Evolutionary conservation across 2,888 invertebrate genomes (phyloP), one percentile per base, ranked within the genome.

Genomic region (Tolmerus cingulatus): DNA sequence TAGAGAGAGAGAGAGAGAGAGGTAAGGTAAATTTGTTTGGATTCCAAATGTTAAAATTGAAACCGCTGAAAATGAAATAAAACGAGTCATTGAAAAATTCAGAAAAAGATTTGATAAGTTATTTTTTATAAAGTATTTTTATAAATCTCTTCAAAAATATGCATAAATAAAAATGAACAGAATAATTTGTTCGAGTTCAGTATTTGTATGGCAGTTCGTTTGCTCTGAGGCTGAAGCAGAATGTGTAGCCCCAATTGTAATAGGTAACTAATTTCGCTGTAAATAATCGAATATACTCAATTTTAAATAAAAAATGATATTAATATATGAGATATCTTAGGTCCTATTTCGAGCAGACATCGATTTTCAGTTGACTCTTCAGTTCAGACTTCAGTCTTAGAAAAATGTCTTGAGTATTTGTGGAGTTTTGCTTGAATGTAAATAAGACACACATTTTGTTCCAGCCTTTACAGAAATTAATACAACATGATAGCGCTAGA

Each of bases 401-500:
- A 12, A 12, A 46, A 46, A 16, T 46, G 43, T 46, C 43, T 46
- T 46, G 43, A 46, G 40, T 40, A 40, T 40, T 16, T 46, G 43
- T 46, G 16, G 43, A 46, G 43, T 46, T 46, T 27, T 74, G 34
- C 27, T 74, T 27, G n/a, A 74, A 74, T 23, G 7, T 34, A 7
- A 4, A 30, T 1, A 16, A 19, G n/a, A n/a, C 19, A 51, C 16
- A n/a, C n/a, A 51, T 51, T 51, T 16, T 51, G 16, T n/a, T 51
- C 8, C 51, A 51, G 51, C 23, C 78, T 40, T 19, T 79, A 51
- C 16, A 84, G 19, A 40, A 14, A 46, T 89, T 90, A 93, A 88
- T 93, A 93, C 74, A 93, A 90, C 93, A 93, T 93, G 87, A 92
- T 93, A 89, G 90, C 92, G 89, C 91, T 90, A 89, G 91, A 91